A percentile compares a stretch with the other conserved stretches of the same genome.
Evolutionary conservation across 2,113 vertebrate genomes (phyloP).

Genomic region (Atractosteus spatula): DNA sequence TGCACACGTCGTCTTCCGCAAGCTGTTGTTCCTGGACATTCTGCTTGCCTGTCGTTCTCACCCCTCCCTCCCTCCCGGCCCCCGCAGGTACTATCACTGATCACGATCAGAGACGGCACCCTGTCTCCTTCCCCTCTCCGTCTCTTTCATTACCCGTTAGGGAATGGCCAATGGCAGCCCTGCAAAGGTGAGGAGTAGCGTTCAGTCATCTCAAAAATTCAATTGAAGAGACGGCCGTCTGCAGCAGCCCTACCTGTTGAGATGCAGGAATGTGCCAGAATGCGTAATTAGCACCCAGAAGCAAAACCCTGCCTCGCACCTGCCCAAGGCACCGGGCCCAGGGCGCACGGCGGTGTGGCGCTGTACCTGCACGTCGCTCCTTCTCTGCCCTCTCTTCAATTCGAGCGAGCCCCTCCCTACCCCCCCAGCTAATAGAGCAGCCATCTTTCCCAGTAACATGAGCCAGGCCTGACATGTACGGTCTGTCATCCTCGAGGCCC

Average conservation of each 20-base stretch:
- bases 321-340: background rate
- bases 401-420: conserved; percentile 7
- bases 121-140: too few species aligned
- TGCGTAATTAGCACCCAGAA: conserved; percentile 1
- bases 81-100: too few species aligned
- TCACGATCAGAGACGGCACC: too few species aligned
- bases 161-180: too few species aligned
- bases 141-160: too few species aligned
- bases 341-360: background rate
- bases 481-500: conserved; percentile 65
- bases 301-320: background rate
- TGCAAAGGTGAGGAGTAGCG: too few species aligned
- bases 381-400: conserved; percentile 40
- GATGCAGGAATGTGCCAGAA: background rate
- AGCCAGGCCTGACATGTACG: conserved; percentile 66
- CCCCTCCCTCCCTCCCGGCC: too few species aligned
- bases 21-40: background rate
- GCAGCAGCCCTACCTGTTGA: background rate
- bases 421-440: conserved; percentile 33
- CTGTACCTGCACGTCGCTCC: background rate
- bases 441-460: conserved; percentile 50
- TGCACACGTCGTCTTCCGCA: background rate
- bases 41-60: background rate
- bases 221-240: too few species aligned
- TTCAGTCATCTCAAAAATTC: too few species aligned